A percentile compares a stretch with the other conserved stretches of the same genome.
Conservation (phyloP, 2,113 vertebrate species). For the Podarcis cretensis region DNA sequence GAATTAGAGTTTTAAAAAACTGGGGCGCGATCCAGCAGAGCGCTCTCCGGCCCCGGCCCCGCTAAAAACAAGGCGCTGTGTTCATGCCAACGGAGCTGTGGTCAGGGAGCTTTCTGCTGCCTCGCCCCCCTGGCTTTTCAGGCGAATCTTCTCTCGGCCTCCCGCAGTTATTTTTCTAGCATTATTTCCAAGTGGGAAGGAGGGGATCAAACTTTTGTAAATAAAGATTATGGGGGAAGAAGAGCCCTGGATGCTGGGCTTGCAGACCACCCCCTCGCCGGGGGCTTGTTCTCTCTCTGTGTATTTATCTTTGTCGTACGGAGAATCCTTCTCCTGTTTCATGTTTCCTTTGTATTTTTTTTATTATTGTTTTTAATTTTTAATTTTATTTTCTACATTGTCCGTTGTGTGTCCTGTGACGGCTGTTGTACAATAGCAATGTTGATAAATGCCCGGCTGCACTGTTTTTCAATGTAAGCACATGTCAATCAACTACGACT, state of each 20-base stretch:
- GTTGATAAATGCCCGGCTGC: conserved; percentile 11
- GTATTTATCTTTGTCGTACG: conserved; percentile 13
- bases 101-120: not conserved
- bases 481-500: conserved; percentile 7
- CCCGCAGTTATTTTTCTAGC: conserved; percentile 7
- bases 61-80: fast-evolving
- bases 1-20: not conserved
- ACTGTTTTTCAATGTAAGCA: conserved; percentile 31
- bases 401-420: conserved; percentile 23
- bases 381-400: not conserved
- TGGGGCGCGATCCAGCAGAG: not conserved
- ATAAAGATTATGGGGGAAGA: conserved; percentile 29
- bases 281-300: not conserved
- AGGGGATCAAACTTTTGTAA: conserved; percentile 27
- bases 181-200: not conserved
- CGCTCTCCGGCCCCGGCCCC: not conserved
- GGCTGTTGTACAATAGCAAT: conserved; percentile 23
- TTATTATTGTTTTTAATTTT: not conserved
- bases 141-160: not conserved
- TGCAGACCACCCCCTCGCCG: not conserved
- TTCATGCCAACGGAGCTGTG: too few species aligned
- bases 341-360: not conserved
- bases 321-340: not conserved
- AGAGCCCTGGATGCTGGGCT: not conserved
- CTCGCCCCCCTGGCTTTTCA: not conserved